These are phyloP conservation scores for Forficula auricularia DNA, from an alignment of 1,140 invertebrate species.

Conservation along the genomic window DNA sequence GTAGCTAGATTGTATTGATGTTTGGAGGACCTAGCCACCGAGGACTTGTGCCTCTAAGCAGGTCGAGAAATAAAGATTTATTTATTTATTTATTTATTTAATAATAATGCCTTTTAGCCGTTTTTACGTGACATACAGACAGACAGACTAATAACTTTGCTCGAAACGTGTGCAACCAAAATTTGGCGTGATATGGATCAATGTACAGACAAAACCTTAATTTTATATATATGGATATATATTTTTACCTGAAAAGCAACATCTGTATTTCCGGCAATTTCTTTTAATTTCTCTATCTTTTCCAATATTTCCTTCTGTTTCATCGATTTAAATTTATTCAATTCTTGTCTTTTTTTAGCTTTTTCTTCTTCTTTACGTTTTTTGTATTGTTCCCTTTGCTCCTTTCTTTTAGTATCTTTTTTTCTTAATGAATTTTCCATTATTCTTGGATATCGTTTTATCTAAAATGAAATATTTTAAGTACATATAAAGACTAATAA, in stretches of 20 bases:
- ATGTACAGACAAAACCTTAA: too few species aligned
- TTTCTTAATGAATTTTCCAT: conserved; percentile 65
- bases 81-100: too few species aligned
- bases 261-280: conserved; percentile 63
- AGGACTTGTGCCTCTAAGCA: too few species aligned
- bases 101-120: too few species aligned
- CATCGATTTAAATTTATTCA: conserved; percentile 67
- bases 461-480: conserved; percentile 28
- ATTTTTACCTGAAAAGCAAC: conserved; percentile 35
- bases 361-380: conserved; percentile 70
- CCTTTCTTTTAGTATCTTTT: conserved; percentile 57
- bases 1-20: too few species aligned
- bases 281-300: conserved; percentile 71
- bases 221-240: too few species aligned
- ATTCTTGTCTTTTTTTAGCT: conserved; percentile 61
- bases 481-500: background rate
- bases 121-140: too few species aligned
- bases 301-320: conserved; percentile 82
- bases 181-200: too few species aligned
- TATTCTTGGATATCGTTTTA: conserved; percentile 78
- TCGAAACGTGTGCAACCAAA: too few species aligned
- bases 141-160: too few species aligned
- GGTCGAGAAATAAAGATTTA: too few species aligned
- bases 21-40: too few species aligned
- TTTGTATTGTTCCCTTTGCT: conserved; percentile 57